Percentiles rank a stretch among this genome's conserved stretches.
These are phyloP conservation scores for Nesidiocoris tenuis DNA, from an alignment of 2,888 invertebrate genomes.

Conservation along the genomic window DNA sequence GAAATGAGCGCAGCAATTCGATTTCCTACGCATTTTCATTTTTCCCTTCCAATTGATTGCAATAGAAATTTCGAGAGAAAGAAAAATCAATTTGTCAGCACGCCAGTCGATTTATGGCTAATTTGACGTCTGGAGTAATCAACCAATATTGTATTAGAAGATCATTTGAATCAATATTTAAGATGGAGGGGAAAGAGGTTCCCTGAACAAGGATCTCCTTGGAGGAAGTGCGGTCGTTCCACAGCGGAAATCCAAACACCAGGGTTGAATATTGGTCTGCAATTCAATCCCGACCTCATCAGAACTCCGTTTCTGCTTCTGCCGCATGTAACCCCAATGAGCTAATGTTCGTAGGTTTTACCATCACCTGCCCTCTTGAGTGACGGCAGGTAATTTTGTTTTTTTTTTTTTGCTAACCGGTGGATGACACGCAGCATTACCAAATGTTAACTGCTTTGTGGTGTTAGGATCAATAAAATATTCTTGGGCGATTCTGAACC, in stretches of 20 bases:
- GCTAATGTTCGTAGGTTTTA: slow-evolving; percentile 4
- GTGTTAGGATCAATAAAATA: too few relatives aligned
- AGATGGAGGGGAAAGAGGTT: neutral
- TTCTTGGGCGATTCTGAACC: too few relatives aligned
- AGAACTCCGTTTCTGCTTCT: neutral
- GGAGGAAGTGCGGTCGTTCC: slow-evolving; percentile 40
- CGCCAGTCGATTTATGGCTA: neutral
- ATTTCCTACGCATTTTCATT: too few relatives aligned
- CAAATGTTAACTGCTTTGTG: too few relatives aligned
- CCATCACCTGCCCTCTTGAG: neutral
- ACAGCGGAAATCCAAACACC: slow-evolving; percentile 22
- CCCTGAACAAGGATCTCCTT: slow-evolving; percentile 10
- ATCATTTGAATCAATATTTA: slow-evolving; percentile 20
- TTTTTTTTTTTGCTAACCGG: too few relatives aligned
- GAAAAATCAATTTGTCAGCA: neutral
- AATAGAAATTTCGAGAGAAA: neutral
- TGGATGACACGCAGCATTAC: too few relatives aligned
- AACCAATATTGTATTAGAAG: slow-evolving; percentile 21
- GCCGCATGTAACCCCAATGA: neutral
- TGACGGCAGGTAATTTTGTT: too few relatives aligned
- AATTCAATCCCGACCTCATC: slow-evolving; percentile 8
- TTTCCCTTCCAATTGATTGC: too few relatives aligned
- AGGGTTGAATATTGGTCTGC: slow-evolving; percentile 27
- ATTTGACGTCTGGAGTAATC: neutral
- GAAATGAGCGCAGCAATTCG: too few relatives aligned